Percentiles rank a stretch among this genome's conserved stretches.
Conservation (phyloP, 92 coral and sea anemone genomes). For the Galaxea fascicularis region DNA sequence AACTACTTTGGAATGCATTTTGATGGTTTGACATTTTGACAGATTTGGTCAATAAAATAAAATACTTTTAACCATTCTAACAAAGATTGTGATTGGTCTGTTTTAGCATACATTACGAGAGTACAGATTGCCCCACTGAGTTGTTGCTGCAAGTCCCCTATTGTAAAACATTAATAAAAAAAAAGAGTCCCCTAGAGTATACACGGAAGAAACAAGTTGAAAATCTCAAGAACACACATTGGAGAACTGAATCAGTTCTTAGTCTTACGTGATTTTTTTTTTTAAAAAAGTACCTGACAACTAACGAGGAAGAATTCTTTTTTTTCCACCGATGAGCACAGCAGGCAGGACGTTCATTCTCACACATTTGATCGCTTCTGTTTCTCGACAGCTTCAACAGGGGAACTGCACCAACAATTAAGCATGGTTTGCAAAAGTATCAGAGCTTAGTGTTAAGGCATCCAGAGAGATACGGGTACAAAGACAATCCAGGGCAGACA, state of each 20-base stretch:
- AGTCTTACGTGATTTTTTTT: constrained; percentile 7
- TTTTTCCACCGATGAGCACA: constrained; percentile 22
- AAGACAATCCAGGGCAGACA: constrained; percentile 38
- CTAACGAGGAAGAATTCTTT: not conserved
- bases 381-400: constrained; percentile 23
- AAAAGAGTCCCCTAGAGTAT: constrained; percentile 40
- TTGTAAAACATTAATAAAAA: too few species aligned
- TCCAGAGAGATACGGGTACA: constrained; percentile 41
- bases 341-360: constrained; percentile 23
- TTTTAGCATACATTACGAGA: too few species aligned
- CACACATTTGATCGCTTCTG: constrained; percentile 25
- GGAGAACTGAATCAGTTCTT: not conserved
- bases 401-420: not conserved
- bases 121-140: too few species aligned
- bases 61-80: too few species aligned
- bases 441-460: constrained; percentile 25
- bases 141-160: too few species aligned
- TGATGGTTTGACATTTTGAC: too few species aligned
- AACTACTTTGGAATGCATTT: too few species aligned
- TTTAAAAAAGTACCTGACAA: constrained; percentile 10
- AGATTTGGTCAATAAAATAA: too few species aligned
- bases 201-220: constrained; percentile 2
- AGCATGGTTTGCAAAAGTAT: constrained; percentile 22
- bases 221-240: constrained; percentile 20
- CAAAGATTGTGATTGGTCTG: too few species aligned